Evolutionary conservation across 2,888 invertebrate species (phyloP), one percentile per base, ranked within the genome.

Genomic region (Caradrina kadenii): DNA sequence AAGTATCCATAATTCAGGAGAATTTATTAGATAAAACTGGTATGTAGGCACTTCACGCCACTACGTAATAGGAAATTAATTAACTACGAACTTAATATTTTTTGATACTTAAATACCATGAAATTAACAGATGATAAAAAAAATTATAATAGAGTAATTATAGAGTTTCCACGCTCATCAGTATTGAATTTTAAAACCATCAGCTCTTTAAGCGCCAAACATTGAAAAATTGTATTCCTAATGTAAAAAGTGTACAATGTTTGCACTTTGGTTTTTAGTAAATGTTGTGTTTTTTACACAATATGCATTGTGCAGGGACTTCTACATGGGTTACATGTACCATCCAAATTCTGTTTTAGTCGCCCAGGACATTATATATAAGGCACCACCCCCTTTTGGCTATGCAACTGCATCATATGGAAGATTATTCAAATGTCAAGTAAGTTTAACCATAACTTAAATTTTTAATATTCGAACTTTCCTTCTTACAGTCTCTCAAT

Each of bases 271-370:
- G 31, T n/a, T 10, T 48, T 49, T 68, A n/a, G 0, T 78, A 7
- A 22, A 64, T 69, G 60, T 88, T 31, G 39, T 79, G 39, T 66
- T 81, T 61, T 76, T 79, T 3, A 56, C 82, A 6, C 60, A 84
- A 55, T 62, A 79, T 17, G 79, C 81, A 26, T 53, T 73, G 35
- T 88, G 90, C 73, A 88, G 91, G 72, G 93, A 93, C 82, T 93
- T 89, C 68, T 92, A 93, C 54, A 78, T 91, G 0, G 94, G 94
- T 2, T 45, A 17, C 45, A 91, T 94, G 92, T 94, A 94, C 65
- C 91, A 87, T 42, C 87, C 77, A n/a, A 90, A 93, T 60, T 93
- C 94, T 66, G 83, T 88, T 5, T 82, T 94, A 17, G 92, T 94
- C 0, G 92, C 92, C 0, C 91, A 93, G 69, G 94, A 94, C 52